Percentiles rank a stretch among this genome's conserved stretches.
Conservation (phyloP, 2,888 invertebrate species). For the Ligdia adustata region DNA sequence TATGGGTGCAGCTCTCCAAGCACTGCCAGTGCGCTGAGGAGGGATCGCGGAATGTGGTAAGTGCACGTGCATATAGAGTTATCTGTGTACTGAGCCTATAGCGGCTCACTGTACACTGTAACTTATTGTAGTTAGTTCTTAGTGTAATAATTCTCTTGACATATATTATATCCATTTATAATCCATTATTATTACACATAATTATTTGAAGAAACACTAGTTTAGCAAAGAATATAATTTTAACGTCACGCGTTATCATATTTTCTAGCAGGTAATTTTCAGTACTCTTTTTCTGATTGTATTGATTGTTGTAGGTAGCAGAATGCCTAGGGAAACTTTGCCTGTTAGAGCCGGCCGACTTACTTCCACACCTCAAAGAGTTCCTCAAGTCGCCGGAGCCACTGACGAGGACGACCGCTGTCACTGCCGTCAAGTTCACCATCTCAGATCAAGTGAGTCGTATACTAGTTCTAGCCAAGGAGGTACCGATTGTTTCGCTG, state of each 20-base stretch:
- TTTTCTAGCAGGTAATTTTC: no score
- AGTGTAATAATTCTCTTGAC: no score
- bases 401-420: conserved; percentile 96
- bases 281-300: no score
- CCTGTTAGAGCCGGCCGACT: conserved; percentile 93
- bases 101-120: background rate
- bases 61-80: conserved; percentile 39
- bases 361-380: conserved; percentile 94
- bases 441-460: conserved; percentile 94
- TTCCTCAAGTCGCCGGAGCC: conserved; percentile 92
- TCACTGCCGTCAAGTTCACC: conserved; percentile 99
- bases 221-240: no score
- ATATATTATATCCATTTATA: no score
- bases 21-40: conserved; percentile 99
- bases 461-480: background rate
- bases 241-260: no score
- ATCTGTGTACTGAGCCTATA: background rate
- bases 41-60: conserved; percentile 97
- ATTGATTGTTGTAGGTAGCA: conserved; percentile 84
- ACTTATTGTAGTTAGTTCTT: no score
- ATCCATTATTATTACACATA: no score
- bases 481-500: no score
- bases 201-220: no score
- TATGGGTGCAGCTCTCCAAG: conserved; percentile 96
- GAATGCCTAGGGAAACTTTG: conserved; percentile 99